Base-by-base conservation (phyloP, 2,888 invertebrate genomes). In the Sphaerophoria taeniata region DNA sequence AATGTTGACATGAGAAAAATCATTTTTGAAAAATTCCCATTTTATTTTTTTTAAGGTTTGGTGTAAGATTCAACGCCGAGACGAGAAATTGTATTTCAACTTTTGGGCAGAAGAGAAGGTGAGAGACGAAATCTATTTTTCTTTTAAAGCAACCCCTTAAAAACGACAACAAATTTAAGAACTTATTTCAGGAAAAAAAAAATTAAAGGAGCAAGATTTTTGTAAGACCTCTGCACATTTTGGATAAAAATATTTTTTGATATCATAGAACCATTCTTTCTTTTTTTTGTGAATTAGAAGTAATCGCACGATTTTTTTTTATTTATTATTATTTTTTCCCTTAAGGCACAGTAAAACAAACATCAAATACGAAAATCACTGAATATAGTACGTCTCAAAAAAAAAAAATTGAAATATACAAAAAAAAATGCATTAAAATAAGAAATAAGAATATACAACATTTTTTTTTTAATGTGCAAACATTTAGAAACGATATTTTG, bases 221-320 rank as follows among this genome's bases (percentile, higher is more conserved):
- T 11, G 9, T 43, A 58, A 63, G 34, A 58, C 63, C 33, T 85
- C 39, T 73, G 34, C 47, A 55, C 63, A 75, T 70, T 79, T 78
- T 84, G 83, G 79, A 74, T 53, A 63, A 89, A 88, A 89, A 90
- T 90, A 90, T 90, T 90, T 90, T 89, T 90, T 90, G 89, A 90
- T 87, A 69, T 56, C 24, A 76, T 43, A 84, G 85, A 85, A 85
- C 85, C 81, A 39, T 67, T 65, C 81, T 7, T 7, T 43, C 70
- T 58, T 16, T 43, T 60, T 43, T 45, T 49, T 51, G 74, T 70
- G 73, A 87, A 87, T 87, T 87, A 85, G 87, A 88, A 87, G 88
- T 88, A 88, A 88, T 88, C 89, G 88, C 88, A 89, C 88, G 87
- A 87, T 88, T 87, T 74, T 70, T 80, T 67, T 58, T 39, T 82